Percentiles rank a stretch among this genome's conserved stretches.
Conservation (phyloP, 2,113 vertebrate genomes). For the Takifugu bimaculatus region DNA sequence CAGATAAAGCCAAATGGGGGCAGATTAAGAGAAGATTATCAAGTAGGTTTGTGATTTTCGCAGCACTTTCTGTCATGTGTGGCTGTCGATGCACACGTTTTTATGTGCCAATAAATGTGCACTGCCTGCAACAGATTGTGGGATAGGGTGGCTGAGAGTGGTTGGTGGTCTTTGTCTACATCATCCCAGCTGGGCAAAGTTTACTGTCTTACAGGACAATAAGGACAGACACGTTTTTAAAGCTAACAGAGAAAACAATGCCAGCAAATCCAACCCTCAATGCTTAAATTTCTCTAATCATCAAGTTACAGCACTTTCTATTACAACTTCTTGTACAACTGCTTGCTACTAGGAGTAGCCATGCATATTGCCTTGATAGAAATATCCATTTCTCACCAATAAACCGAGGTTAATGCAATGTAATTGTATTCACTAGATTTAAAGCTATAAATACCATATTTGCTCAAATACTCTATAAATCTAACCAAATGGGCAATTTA, state of each 20-base stretch:
- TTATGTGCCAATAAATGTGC: conserved; percentile 5
- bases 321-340: not conserved
- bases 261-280: conserved; percentile 14
- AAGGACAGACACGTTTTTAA: conserved; percentile 20
- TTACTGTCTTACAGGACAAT: conserved; percentile 26
- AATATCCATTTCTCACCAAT: not conserved
- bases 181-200: conserved; percentile 10
- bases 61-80: conserved; percentile 45
- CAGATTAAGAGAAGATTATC: conserved; percentile 61
- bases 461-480: not conserved
- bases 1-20: conserved; percentile 63
- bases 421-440: not conserved
- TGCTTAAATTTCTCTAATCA: not conserved
- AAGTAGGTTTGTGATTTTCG: conserved; percentile 56
- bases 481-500: not conserved
- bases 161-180: conserved; percentile 44
- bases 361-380: too few species aligned
- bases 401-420: not conserved
- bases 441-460: not conserved
- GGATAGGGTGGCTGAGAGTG: conserved; percentile 2
- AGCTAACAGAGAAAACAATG: conserved; percentile 28
- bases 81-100: conserved; percentile 26
- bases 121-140: conserved; percentile 20
- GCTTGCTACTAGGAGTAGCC: not conserved
- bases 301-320: conserved; percentile 1